These are phyloP conservation scores for Babyrousa celebensis DNA, from an alignment of 2,797 vertebrate species.

Conservation along the genomic window DNA sequence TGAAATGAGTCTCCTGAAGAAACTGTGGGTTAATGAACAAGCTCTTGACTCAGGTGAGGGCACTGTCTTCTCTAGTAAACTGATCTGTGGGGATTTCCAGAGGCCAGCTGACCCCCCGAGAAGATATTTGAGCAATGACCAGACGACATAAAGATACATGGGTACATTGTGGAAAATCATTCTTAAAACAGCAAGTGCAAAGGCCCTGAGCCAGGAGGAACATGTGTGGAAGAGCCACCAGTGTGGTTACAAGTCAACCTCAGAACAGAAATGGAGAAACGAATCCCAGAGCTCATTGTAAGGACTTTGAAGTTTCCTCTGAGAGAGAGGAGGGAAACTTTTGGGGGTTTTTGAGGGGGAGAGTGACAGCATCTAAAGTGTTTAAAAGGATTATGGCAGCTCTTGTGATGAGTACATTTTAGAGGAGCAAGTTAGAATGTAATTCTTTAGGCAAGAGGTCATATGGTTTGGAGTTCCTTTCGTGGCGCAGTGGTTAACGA, in stretches of 20 bases:
- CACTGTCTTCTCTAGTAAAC: not conserved
- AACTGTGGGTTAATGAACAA: not conserved
- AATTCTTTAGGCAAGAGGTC: not conserved
- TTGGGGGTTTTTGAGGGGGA: not conserved
- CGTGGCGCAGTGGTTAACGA: no score
- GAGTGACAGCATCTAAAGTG: not conserved
- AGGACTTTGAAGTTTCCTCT: not conserved
- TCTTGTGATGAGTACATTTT: not conserved
- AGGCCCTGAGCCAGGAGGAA: not conserved
- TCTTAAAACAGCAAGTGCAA: not conserved
- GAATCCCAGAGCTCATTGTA: not conserved
- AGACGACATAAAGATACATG: not conserved
- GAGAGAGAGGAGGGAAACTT: not conserved
- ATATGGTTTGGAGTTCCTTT: not conserved
- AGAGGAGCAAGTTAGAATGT: not conserved
- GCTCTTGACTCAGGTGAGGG: not conserved
- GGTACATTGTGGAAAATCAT: not conserved
- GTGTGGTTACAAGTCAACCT: not conserved
- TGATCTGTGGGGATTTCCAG: not conserved
- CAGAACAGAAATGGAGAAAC: not conserved
- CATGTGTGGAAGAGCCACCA: not conserved
- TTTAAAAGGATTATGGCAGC: not conserved
- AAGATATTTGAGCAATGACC: not conserved
- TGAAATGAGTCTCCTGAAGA: not conserved
- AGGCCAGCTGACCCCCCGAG: not conserved